phyloP scores from a whole-genome alignment of 2,888 invertebrate species.

The Netelia fuscicornis region DNA sequence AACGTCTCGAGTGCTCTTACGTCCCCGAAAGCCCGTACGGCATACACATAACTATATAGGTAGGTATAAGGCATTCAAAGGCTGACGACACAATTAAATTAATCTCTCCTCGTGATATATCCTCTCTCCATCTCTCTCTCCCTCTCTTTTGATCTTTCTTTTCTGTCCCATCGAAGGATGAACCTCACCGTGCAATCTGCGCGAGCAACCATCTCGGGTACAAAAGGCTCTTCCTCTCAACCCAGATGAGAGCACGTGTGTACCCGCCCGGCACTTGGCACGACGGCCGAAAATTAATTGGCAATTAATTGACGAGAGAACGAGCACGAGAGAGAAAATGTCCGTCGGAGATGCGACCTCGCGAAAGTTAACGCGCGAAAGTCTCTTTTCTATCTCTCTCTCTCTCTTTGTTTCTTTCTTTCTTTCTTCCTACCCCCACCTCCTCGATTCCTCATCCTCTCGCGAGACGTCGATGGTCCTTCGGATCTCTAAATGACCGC shows the following conservation, averaged over 20 bases:
- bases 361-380: constrained; percentile 72
- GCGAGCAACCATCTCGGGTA: constrained; percentile 20
- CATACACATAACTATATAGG: neutral
- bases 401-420: constrained; percentile 18
- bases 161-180: constrained; percentile 32
- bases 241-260: constrained; percentile 47
- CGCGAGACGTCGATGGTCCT: constrained; percentile 1
- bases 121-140: constrained; percentile 4
- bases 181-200: constrained; percentile 33
- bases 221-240: constrained; percentile 39
- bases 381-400: constrained; percentile 37
- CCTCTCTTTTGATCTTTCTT: neutral
- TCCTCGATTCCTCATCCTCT: neutral
- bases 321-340: constrained; percentile 28
- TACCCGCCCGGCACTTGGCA: constrained; percentile 32
- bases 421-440: neutral
- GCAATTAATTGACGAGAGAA: constrained; percentile 67
- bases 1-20: constrained; percentile 23
- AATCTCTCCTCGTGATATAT: constrained; percentile 56
- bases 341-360: constrained; percentile 42
- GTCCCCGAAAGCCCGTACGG: constrained; percentile 50
- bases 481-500: neutral
- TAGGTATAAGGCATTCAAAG: constrained; percentile 55
- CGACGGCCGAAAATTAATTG: constrained; percentile 70
- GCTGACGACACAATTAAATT: constrained; percentile 68